Base-by-base conservation (phyloP, 2,797 vertebrate genomes). In the Neosalanx taihuensis region DNA sequence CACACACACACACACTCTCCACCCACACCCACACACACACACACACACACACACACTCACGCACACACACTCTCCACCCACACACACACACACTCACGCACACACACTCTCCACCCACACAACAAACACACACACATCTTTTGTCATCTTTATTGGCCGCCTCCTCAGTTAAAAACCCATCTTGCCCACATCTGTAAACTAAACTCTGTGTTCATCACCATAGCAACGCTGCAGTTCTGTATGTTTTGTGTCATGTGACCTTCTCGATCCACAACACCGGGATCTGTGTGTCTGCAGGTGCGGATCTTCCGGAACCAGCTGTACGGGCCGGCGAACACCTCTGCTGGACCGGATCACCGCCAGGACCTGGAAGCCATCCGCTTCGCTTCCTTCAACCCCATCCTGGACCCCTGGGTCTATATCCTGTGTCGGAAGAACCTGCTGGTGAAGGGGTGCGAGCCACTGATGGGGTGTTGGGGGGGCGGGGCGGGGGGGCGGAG, bases 381-480 rank as follows among this genome's bases (percentile, higher is more conserved):
- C 66, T 93, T 94, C 57, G 93, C 93, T n/a, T 93, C 93, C 0
- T 94, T 94, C 73, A 94, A 94, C 82, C 93, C 93, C 17, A 94
- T 94, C 23, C 68, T 94, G 35, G 93, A 94, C 81, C 93, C 93
- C 2, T 94, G 93, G 93, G 93, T 94, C 6, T 94, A 94, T 75
- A 94, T 94, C 63, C 68, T 94, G 73, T 94, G 93, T 79, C 80
- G 93, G 61, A 94, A 93, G 64, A 94, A 91, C 79, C 80, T 94
- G 66, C 70, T 94, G 41, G 79, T 90, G 0, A 93, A 92, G 75
- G 89, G 92, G 66, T 93, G 92, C 29, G 83, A 88, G 61, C 81
- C 71, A 56, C 62, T 94, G 29, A 93, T 76, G 78, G 69, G 67
- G 79, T 77, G 0, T 79, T 87, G 15, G 60, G 78, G 13, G 60